Percentiles rank a stretch among this genome's conserved stretches.
Evolutionary conservation across 2,113 vertebrate species (phyloP).

Genomic region (Verasper variegatus): DNA sequence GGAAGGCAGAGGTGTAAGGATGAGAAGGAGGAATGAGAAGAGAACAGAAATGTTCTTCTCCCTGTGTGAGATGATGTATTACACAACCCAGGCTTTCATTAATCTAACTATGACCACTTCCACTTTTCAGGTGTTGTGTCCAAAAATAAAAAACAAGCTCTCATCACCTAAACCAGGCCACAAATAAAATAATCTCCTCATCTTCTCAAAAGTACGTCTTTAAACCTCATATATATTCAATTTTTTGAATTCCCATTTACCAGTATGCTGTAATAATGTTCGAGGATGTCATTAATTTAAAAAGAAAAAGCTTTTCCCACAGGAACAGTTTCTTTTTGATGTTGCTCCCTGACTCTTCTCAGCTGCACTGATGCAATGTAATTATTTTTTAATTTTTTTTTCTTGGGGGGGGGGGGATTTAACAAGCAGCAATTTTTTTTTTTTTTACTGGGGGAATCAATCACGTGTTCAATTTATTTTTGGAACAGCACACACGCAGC

Average conservation of each 20-base stretch:
- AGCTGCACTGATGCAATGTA: constrained; percentile 19
- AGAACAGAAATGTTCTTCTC: constrained; percentile 22
- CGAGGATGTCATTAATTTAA: constrained; percentile 13
- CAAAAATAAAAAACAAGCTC: neutral
- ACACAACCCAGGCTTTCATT: constrained; percentile 26
- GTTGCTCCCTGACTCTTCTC: neutral
- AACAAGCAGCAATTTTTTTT: neutral
- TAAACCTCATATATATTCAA: neutral
- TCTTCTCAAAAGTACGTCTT: neutral
- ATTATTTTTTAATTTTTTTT: constrained; percentile 25
- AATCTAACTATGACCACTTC: constrained; percentile 16
- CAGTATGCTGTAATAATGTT: constrained; percentile 21
- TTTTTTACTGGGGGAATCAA: neutral
- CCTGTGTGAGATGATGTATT: constrained; percentile 44
- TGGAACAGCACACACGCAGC: constrained; percentile 1
- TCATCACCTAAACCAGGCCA: too few species aligned
- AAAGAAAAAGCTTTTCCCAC: neutral
- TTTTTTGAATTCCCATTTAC: neutral
- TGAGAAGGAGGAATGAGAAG: constrained; percentile 1
- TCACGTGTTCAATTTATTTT: constrained; percentile 2
- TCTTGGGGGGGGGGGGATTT: neutral
- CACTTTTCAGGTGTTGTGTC: constrained; percentile 26
- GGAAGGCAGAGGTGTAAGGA: too few species aligned
- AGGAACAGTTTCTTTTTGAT: constrained; percentile 17
- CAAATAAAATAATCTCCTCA: neutral